Evolutionary conservation across 2,113 vertebrate genomes (phyloP).

Genomic region (Merops nubicus): DNA sequence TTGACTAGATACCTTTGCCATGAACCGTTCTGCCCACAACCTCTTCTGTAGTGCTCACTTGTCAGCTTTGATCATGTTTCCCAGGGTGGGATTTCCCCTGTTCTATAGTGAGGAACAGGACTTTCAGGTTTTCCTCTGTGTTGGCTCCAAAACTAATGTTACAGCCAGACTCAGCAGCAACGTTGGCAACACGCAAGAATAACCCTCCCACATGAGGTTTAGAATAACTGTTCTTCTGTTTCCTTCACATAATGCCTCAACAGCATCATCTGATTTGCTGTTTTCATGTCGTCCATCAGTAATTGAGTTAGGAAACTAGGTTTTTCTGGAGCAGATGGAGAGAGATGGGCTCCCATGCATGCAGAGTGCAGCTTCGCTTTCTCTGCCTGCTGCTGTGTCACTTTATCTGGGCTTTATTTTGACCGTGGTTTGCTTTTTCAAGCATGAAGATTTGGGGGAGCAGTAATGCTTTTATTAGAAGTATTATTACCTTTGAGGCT

Average conservation of each 20-base stretch:
- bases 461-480: background rate
- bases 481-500: conserved; percentile 4
- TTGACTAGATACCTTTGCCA: background rate
- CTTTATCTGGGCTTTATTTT: conserved; percentile 15
- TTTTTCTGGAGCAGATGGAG: background rate
- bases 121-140: background rate
- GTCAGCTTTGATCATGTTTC: background rate
- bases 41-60: background rate
- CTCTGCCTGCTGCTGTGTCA: background rate
- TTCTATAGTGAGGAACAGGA: conserved; percentile 33
- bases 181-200: background rate
- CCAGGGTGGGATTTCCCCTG: background rate
- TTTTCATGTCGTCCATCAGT: conserved; percentile 9
- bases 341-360: background rate
- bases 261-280: conserved; percentile 5
- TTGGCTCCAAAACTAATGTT: background rate
- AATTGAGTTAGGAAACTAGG: background rate
- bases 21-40: background rate
- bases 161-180: background rate
- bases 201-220: background rate
- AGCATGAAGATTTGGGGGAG: background rate
- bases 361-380: background rate
- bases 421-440: conserved; percentile 19
- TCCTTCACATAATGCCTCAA: conserved; percentile 1
- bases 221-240: conserved; percentile 9